Conservation (phyloP, 2,888 invertebrate genomes). For the Drosophila peninsularis region DNA sequence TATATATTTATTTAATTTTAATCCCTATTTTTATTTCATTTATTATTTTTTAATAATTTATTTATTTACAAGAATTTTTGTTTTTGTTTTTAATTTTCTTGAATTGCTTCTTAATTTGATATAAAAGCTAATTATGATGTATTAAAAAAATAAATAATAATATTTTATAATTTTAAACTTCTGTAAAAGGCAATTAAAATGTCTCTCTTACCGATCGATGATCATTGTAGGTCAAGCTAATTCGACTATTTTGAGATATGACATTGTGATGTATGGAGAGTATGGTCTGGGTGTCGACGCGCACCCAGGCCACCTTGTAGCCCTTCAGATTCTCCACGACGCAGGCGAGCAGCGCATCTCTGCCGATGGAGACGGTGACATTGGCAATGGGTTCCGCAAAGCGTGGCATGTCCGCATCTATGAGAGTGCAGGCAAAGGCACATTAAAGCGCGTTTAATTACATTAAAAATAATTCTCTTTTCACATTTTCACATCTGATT, state of each 20-base stretch:
- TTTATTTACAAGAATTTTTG: too few species aligned
- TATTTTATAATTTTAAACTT: too few species aligned
- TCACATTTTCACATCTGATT: background rate
- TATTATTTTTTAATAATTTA: too few species aligned
- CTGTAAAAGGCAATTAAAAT: too few species aligned
- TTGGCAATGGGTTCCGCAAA: conserved; percentile 95
- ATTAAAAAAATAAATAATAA: too few species aligned
- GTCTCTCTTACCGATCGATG: conserved; percentile 91
- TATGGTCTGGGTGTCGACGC: conserved; percentile 96
- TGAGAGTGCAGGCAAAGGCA: conserved; percentile 7
- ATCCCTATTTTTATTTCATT: too few species aligned
- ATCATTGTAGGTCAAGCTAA: conserved; percentile 94
- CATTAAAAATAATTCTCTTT: conserved; percentile 28
- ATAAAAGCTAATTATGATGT: too few species aligned
- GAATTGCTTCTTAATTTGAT: too few species aligned
- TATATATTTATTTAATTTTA: too few species aligned
- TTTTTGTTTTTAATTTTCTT: too few species aligned
- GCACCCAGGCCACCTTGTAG: conserved; percentile 97
- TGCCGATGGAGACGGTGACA: conserved; percentile 94
- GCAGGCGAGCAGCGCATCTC: conserved; percentile 94
- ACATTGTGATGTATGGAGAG: conserved; percentile 96
- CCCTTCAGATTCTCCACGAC: conserved; percentile 94
- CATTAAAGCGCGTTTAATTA: conserved; percentile 27
- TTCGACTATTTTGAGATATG: conserved; percentile 95
- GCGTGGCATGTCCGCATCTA: conserved; percentile 87